Percentiles rank a stretch among this genome's conserved stretches.
Conservation (phyloP, 2,888 invertebrate species). For the Rotaria socialis region DNA sequence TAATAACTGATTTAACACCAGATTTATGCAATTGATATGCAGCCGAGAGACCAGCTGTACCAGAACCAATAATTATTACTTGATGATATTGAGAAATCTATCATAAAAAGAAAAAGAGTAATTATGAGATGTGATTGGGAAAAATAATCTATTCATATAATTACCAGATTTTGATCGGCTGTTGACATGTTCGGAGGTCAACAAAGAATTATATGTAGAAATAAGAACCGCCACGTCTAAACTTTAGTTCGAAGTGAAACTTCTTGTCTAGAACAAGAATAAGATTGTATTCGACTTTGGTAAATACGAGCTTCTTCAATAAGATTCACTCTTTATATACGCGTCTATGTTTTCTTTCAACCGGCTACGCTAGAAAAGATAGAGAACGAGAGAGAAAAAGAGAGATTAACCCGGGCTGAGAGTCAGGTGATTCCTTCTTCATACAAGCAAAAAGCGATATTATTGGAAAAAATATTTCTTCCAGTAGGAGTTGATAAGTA, state of each 20-base stretch:
- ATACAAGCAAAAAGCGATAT: no score
- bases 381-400: background rate
- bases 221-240: background rate
- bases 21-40: background rate
- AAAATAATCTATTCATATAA: background rate
- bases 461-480: no score
- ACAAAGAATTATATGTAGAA: background rate
- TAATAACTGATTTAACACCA: background rate
- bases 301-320: background rate
- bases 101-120: no score
- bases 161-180: conserved; percentile 14
- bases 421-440: no score
- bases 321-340: background rate
- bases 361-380: background rate
- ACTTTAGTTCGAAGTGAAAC: background rate
- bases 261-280: background rate
- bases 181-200: background rate
- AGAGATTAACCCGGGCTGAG: background rate
- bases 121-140: background rate
- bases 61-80: conserved; percentile 20
- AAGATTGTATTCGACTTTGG: background rate
- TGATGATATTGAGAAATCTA: background rate
- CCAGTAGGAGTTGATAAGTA: no score
- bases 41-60: conserved; percentile 19
- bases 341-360: background rate